Percentiles rank a stretch among this genome's conserved stretches.
These are phyloP conservation scores for Drosophila greeni DNA, from an alignment of 2,888 invertebrate genomes.

Conservation along the genomic window DNA sequence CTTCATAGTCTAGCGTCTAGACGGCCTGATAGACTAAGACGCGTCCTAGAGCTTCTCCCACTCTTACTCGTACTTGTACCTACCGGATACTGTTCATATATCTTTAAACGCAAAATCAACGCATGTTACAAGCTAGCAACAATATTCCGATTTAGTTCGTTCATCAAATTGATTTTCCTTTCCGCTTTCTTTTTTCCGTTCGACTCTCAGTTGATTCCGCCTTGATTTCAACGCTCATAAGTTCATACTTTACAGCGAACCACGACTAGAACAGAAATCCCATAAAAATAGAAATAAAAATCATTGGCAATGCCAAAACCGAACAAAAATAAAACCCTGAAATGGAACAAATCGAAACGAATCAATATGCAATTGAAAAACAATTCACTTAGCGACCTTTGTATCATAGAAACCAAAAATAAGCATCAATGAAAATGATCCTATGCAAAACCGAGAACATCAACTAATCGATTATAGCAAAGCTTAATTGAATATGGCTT, in stretches of 20 bases:
- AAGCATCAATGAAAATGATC: constrained; percentile 26
- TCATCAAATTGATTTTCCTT: constrained; percentile 41
- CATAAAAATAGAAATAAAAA: constrained; percentile 6
- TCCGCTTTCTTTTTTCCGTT: constrained; percentile 27
- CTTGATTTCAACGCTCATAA: constrained; percentile 49
- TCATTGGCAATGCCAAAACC: constrained; percentile 34
- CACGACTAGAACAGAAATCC: constrained; percentile 21
- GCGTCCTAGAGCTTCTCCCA: constrained; percentile 34
- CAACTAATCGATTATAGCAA: constrained; percentile 45
- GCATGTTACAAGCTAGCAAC: constrained; percentile 59
- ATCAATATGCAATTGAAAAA: constrained; percentile 38
- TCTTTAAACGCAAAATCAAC: constrained; percentile 43
- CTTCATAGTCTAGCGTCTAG: constrained; percentile 35
- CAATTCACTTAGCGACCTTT: constrained; percentile 49
- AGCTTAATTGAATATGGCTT: constrained; percentile 61
- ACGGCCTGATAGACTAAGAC: constrained; percentile 30
- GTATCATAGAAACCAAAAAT: constrained; percentile 36
- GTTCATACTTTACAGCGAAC: constrained; percentile 48
- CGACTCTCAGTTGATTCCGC: constrained; percentile 34
- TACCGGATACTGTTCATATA: constrained; percentile 32
- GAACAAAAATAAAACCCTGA: constrained; percentile 22
- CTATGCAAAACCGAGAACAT: constrained; percentile 17
- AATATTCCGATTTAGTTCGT: constrained; percentile 34
- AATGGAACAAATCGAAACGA: constrained; percentile 28
- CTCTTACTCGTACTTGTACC: constrained; percentile 30